These are phyloP conservation scores for Hemiprocne comata DNA, from an alignment of 2,113 vertebrate genomes.

Conservation along the genomic window DNA sequence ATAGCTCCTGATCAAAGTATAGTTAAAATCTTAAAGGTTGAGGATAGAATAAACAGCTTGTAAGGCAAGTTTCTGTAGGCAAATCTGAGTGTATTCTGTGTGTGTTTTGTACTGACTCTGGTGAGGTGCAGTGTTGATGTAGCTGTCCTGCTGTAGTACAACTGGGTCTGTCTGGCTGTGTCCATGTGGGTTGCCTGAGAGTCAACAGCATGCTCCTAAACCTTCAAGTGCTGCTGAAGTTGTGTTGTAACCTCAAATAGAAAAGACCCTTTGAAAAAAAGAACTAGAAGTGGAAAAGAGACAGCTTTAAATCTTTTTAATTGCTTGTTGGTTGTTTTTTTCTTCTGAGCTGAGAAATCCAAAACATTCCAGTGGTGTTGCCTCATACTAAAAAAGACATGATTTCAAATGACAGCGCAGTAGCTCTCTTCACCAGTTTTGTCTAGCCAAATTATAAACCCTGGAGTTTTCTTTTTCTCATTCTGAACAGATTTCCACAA, in stretches of 20 bases:
- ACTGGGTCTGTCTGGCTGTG: not conserved
- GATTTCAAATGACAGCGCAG: conserved; percentile 4
- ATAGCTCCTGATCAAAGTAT: not conserved
- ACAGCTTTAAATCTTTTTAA: not conserved
- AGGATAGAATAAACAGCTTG: not conserved
- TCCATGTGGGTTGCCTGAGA: not conserved
- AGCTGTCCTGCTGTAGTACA: not conserved
- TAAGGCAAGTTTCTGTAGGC: not conserved
- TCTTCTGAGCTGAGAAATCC: conserved; percentile 5
- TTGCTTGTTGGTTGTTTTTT: not conserved
- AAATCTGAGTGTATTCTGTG: not conserved
- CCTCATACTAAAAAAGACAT: conserved; percentile 11
- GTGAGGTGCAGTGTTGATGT: not conserved
- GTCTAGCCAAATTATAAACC: not conserved
- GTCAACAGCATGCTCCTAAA: not conserved
- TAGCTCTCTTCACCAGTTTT: conserved; percentile 15
- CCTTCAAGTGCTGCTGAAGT: not conserved
- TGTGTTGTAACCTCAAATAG: not conserved
- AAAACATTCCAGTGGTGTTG: not conserved
- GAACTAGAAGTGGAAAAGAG: not conserved
- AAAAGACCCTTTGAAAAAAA: not conserved
- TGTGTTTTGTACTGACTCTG: not conserved
- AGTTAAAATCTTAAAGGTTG: not conserved
- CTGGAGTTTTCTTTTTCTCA: not conserved
- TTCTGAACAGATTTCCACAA: not conserved